These are phyloP conservation scores for Sycophila texana DNA, from an alignment of 2,888 invertebrate genomes.

Conservation along the genomic window DNA sequence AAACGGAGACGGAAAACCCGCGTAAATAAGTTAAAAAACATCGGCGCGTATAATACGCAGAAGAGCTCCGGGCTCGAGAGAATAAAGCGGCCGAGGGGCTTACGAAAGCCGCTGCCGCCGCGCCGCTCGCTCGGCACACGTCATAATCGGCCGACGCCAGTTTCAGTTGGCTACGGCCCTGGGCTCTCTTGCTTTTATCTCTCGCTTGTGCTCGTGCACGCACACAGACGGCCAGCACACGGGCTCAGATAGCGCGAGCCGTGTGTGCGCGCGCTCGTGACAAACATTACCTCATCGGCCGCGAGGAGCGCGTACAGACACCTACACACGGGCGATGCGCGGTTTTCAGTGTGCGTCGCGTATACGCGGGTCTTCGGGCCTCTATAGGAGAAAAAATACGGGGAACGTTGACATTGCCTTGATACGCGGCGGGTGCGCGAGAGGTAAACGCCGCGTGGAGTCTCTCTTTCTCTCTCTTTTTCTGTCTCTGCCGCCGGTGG, in stretches of 20 bases:
- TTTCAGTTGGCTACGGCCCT: conserved; percentile 41
- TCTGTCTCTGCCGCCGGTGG: too few relatives aligned
- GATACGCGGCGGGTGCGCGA: too few relatives aligned
- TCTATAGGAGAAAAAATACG: too few relatives aligned
- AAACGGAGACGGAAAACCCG: not conserved
- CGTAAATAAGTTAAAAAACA: conserved; percentile 27
- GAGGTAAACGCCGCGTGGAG: too few relatives aligned
- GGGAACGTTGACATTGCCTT: too few relatives aligned
- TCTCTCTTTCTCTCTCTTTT: too few relatives aligned
- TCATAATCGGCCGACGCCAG: conserved; percentile 45
- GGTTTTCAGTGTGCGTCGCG: too few relatives aligned
- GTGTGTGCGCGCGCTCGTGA: conserved; percentile 12
- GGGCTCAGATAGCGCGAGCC: not conserved
- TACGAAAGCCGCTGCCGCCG: conserved; percentile 42
- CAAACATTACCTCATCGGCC: conserved; percentile 56
- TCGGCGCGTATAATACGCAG: not conserved
- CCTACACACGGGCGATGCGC: too few relatives aligned
- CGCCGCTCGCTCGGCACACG: conserved; percentile 6
- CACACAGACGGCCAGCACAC: not conserved
- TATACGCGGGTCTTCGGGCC: too few relatives aligned
- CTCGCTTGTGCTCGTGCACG: conserved; percentile 20
- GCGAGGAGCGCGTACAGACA: not conserved
- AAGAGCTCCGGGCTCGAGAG: conserved; percentile 22
- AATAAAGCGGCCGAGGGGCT: conserved; percentile 27
- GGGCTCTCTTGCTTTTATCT: conserved; percentile 38